Evolutionary conservation across 1,140 invertebrate species (phyloP), one percentile per base, ranked within the genome.

Genomic region (Apis dorsata): DNA sequence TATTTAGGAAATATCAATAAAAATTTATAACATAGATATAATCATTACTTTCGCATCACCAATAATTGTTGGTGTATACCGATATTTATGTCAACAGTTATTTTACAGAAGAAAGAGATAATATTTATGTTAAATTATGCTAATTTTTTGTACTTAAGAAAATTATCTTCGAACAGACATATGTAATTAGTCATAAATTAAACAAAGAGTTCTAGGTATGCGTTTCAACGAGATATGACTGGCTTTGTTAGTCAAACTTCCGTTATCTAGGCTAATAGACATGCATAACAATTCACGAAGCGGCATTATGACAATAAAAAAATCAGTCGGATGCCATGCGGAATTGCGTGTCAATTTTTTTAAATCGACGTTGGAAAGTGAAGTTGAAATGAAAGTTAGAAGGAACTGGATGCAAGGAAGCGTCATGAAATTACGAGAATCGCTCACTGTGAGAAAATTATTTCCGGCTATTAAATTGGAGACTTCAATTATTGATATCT

Each of bases 301-400:
- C 19, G 12, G 1, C 10, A 51, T 24, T 17, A 49, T 21, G 51
- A 51, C 2, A n/a, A 24, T 44, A 70, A 70, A 53, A 53, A 44
- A n/a, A 51, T 21, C 44, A 51, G 68, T 10, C 21, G 9, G 19
- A 13, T 24, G 49, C 44, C n/a, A 70, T 51, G 44, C 9, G 15
- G 12, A 70, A 53, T 51, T 24, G 49, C 49, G 21, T 65, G 34
- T 2, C 19, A 24, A 79, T 57, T 79, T 60, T 17, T 34, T 55
- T 10, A 0, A 11, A 68, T 7, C 11, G 19, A 66, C 19, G 10
- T 60, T 79, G 21, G 77, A 79, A 79, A 79, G 77, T 24, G 24
- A 19, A 69, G 13, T 17, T 9, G 66, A 60, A 51, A 79, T 34
- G 77, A 70, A 79, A 70, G 77, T 79, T 79, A 59, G 15, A 69